These are phyloP conservation scores for pig (Sus scrofa) DNA, from an alignment of 2,113 vertebrate species.

Conservation along the genomic window T2T-Sscrofa CM000818.6:1560001-1560500, in stretches of 20 bases:
- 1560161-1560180: not conserved
- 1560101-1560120: not conserved
- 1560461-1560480: not conserved
- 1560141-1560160: not conserved
- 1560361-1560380: not conserved
- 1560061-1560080: not conserved
- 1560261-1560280: too few species aligned
- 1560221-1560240: not conserved
- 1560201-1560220: rapidly evolving
- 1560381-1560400: too few species aligned
- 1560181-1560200: not conserved
- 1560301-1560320: not conserved
- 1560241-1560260: not conserved
- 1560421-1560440: too few species aligned
- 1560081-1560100: not conserved
- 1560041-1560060: not conserved
- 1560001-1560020: not conserved
- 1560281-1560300: not conserved
- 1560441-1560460: not conserved
- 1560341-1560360: not conserved
- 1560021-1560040: not conserved
- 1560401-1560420: too few species aligned
- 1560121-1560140: not conserved
- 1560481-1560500: not conserved
- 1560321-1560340: not conserved